Evolutionary conservation across 92 coral and sea anemone species (phyloP), one percentile per base, ranked within the genome.

Genomic region (Heteractis magnifica): DNA sequence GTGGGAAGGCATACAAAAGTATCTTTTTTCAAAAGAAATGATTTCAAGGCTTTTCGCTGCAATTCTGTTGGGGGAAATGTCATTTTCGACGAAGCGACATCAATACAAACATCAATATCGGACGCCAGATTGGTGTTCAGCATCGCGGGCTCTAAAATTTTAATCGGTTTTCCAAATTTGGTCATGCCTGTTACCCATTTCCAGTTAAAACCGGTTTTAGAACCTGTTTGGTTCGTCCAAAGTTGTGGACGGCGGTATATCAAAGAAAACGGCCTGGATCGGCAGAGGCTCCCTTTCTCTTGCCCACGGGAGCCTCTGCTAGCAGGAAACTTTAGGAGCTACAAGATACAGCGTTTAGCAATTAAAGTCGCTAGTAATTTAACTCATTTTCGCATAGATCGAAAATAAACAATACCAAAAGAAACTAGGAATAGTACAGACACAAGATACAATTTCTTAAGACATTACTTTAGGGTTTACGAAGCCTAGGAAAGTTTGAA

Each of bases 271-370:
- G 8, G 8, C 56, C 56, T 53, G 26, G 26, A 26, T 26, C 26
- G 26, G 26, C 26, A 26, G 26, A 26, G 26, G 26, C 26, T 26
- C 1, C 26, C 26, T 26, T 26, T 26, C 26, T 26, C 26, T 26
- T 26, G 1, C 26, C 26, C 26, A 92, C 82, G 83, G 89, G 83
- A 89, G 83, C 50, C 76, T 89, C 15, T 92, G 26, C 26, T 26
- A 26, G 26, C 26, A 26, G 26, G 26, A 1, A 26, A 26, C 26
- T n/a, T n/a, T n/a, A n/a, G n/a, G n/a, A n/a, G n/a, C n/a, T n/a
- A n/a, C n/a, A n/a, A n/a, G n/a, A n/a, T n/a, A n/a, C n/a, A n/a
- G n/a, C n/a, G n/a, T n/a, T n/a, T n/a, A n/a, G n/a, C n/a, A n/a
- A n/a, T n/a, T n/a, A n/a, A n/a, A n/a, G n/a, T n/a, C n/a, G n/a